Conservation (phyloP, 2,888 invertebrate species). For the Xestia ashworthii region DNA sequence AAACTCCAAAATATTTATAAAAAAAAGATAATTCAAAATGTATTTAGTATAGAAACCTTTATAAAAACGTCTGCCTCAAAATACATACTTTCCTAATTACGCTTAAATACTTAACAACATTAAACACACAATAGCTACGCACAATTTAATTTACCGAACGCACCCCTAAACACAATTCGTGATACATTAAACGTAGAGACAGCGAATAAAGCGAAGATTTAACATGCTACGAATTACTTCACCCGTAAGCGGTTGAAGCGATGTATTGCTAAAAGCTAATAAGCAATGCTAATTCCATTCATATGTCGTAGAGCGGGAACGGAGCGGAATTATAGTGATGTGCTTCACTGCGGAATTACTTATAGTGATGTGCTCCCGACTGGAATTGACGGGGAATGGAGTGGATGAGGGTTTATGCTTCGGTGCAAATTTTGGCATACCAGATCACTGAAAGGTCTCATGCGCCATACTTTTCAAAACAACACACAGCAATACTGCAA, state of each 20-base stretch:
- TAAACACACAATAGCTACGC: constrained; percentile 6
- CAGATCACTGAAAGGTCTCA: neutral
- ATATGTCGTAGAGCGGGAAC: constrained; percentile 63
- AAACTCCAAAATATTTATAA: neutral
- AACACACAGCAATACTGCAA: neutral
- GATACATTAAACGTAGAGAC: constrained; percentile 45
- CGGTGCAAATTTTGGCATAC: neutral
- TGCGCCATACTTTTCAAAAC: neutral
- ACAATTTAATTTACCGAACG: constrained; percentile 21
- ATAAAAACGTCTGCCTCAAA: neutral
- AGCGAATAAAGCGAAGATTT: constrained; percentile 54
- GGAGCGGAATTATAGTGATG: constrained; percentile 55
- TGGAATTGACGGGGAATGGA: constrained; percentile 22
- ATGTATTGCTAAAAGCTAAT: constrained; percentile 72
- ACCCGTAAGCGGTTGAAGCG: constrained; percentile 57
- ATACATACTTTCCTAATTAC: neutral
- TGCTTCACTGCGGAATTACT: constrained; percentile 39
- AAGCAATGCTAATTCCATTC: constrained; percentile 76
- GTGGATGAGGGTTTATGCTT: constrained; percentile 9
- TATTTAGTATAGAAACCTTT: neutral
- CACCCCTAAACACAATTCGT: constrained; percentile 20
- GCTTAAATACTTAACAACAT: constrained; percentile 4
- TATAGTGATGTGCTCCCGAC: constrained; percentile 47
- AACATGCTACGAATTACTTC: constrained; percentile 59
- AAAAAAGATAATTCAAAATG: neutral